These are phyloP conservation scores for Pachycephala philippinensis DNA, from an alignment of 2,113 vertebrate species.

Conservation along the genomic window DNA sequence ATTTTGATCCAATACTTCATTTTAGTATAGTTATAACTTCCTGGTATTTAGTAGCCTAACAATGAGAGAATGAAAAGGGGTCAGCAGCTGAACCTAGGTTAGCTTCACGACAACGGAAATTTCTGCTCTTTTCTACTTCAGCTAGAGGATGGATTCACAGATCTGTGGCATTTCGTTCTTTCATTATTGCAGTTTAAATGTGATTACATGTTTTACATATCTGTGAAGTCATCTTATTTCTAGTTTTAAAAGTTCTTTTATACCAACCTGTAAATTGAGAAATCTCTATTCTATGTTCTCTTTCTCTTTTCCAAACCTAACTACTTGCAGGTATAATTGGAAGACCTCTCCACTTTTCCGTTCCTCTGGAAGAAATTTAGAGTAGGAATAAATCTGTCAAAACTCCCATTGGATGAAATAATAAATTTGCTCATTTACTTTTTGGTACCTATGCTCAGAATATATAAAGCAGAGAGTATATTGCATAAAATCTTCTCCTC, in stretches of 20 bases:
- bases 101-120: conserved; percentile 24
- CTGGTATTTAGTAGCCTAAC: conserved; percentile 43
- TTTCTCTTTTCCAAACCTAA: background rate
- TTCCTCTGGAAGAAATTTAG: conserved; percentile 34
- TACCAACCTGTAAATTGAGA: background rate
- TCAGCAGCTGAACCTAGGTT: conserved; percentile 31
- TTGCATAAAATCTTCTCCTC: background rate
- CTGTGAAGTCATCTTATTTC: background rate
- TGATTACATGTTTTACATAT: background rate
- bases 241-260: background rate
- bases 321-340: background rate
- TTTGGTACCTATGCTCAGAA: background rate
- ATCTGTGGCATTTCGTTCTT: conserved; percentile 22
- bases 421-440: conserved; percentile 28
- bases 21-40: conserved; percentile 28
- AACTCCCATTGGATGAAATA: background rate
- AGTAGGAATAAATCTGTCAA: conserved; percentile 34
- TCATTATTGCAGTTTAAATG: conserved; percentile 25
- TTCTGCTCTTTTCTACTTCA: conserved; percentile 42
- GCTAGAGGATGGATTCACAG: background rate
- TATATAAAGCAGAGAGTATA: background rate
- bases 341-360: conserved; percentile 15
- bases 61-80: conserved; percentile 28
- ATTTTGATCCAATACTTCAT: conserved; percentile 37
- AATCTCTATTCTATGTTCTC: background rate